Percentiles rank a stretch among this genome's conserved stretches.
Conservation (phyloP, 2,113 vertebrate species). For the Neotoma lepida region DNA sequence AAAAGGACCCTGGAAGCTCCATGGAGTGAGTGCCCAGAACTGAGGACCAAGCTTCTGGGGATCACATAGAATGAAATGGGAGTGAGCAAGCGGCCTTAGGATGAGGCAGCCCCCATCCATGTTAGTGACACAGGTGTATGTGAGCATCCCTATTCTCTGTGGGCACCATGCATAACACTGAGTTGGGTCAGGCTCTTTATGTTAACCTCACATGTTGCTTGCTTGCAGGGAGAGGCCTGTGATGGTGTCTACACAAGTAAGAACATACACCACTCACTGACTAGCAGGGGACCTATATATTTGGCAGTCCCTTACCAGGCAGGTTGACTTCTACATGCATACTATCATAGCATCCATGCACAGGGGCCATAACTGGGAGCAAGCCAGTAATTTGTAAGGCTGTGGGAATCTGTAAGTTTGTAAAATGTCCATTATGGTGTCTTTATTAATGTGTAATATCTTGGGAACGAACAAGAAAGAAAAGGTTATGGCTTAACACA, state of each 20-base stretch:
- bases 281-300: background rate
- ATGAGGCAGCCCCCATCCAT: background rate
- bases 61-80: no score
- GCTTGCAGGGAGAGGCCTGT: background rate
- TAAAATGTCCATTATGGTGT: no score
- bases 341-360: background rate
- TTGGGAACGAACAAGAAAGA: no score
- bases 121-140: background rate
- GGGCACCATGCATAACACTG: background rate
- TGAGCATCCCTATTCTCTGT: background rate
- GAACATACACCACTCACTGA: background rate
- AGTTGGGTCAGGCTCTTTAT: background rate
- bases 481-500: no score
- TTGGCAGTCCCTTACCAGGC: background rate
- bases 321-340: background rate
- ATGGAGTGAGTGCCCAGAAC: background rate
- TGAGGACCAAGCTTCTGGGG: background rate
- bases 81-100: background rate
- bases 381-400: no score
- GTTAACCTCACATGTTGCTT: background rate
- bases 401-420: no score
- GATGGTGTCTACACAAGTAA: background rate
- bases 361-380: background rate
- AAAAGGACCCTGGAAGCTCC: background rate
- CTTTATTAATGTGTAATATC: no score